Conservation (phyloP, 2,797 vertebrate genomes). For the Pseudochaenichthys georgianus region DNA sequence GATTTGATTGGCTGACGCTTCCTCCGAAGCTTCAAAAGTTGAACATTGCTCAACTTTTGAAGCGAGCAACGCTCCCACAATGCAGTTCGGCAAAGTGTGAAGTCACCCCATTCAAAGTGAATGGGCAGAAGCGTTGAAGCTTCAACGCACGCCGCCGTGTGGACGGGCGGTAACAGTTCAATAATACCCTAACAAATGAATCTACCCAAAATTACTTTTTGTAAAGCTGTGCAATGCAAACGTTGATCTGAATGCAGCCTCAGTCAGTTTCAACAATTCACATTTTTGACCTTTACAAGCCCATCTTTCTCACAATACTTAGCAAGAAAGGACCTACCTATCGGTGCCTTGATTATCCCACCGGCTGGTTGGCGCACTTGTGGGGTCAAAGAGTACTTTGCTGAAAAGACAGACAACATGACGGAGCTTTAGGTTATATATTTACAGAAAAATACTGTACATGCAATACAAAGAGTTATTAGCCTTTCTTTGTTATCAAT, state of each 20-base stretch:
- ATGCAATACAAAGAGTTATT: not conserved
- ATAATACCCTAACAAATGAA: accelerated
- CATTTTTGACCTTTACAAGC: not conserved
- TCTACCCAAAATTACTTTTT: not conserved
- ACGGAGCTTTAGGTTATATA: not conserved
- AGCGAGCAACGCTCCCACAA: too few species aligned
- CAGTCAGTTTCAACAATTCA: too few species aligned
- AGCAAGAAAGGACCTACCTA: slow-evolving; percentile 77
- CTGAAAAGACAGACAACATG: slow-evolving; percentile 55
- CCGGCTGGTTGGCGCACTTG: slow-evolving; percentile 83
- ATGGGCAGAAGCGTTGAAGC: too few species aligned
- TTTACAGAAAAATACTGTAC: not conserved
- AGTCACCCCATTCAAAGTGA: too few species aligned
- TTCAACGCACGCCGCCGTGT: too few species aligned
- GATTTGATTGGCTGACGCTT: too few species aligned
- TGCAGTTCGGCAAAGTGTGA: too few species aligned
- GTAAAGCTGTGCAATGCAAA: too few species aligned
- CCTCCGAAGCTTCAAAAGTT: too few species aligned
- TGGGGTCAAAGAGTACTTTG: slow-evolving; percentile 51
- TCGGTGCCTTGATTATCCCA: slow-evolving; percentile 77
- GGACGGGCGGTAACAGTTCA: too few species aligned
- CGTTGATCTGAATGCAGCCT: too few species aligned
- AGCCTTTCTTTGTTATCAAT: not conserved
- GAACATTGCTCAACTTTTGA: too few species aligned
- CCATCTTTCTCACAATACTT: slow-evolving; percentile 13